Evolutionary conservation across 2,113 vertebrate species (phyloP), one percentile per base, ranked within the genome.

Genomic region (Cygnus atratus): DNA sequence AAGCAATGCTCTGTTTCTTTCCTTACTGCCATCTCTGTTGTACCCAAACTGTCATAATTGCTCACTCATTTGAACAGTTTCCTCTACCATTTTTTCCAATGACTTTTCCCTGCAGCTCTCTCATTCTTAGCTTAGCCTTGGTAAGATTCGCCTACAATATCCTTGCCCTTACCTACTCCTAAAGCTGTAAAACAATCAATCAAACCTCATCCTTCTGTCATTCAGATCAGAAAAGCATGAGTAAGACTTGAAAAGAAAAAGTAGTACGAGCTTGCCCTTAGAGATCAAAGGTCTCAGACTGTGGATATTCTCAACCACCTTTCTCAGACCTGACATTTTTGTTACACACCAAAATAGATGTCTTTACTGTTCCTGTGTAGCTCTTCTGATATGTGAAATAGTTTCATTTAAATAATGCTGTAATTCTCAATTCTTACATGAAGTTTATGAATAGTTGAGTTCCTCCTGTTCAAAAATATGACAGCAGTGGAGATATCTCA

Each of bases 361-460:
- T 16, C 9, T 85, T 87, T 31, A n/a, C 20, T 35, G 17, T 62
- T 44, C 4, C 44, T 58, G 1, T 65, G 41, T 62, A 35, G 26
- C 31, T 70, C 16, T 63, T 17, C 29, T 0, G 0, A 5, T 6
- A 37, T 2, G 2, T 39, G 33, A 90, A 55, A 26, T 15, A 73
- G 24, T 62, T 88, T 80, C 44, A 62, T 22, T 28, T n/a, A 70
- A 93, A 62, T 24, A 4, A 33, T 73, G 21, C 11, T 82, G 37
- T 39, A 70, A 66, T 73, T 92, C 58, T 58, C 33, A 54, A 39
- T 83, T 85, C 26, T 28, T 26, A 57, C 3, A 0, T 48, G 21
- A 85, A 70, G 62, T 4, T 16, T 21, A 15, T 48, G 22, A 93
- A 31, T 10, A 39, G 33, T 50, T 61, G n/a, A 43, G 13, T 4